Evolutionary conservation across 1,140 invertebrate species (phyloP), one percentile per base, ranked within the genome.

Genomic region (Protaetia brevitarsis): DNA sequence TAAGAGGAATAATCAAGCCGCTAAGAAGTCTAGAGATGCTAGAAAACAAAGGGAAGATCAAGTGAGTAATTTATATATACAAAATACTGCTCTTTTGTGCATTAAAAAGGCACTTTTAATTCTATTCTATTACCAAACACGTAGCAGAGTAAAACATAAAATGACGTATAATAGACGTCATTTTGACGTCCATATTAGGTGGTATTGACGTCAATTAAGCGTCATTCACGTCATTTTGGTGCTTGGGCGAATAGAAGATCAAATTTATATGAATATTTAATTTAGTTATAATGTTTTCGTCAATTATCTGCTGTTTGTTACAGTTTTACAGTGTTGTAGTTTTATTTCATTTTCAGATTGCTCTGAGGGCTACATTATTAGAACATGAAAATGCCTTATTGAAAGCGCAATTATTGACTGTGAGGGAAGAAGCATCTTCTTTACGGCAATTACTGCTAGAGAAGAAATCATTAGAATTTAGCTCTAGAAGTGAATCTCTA

Each of bases 1-100:
- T 68, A 87, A 89, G 76, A 82, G 92, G 1, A 96, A 96, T 79
- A 96, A 96, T 78, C 85, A 92, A 73, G 94, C 94, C 0, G 94
- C 94, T 0, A 96, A 96, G 79, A 94, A 94, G 74, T 94, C 92
- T 0, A 80, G 94, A 31, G 93, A 96, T 78, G 90, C 91, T 0
- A 82, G 93, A 28, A 89, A 93, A 76, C 85, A 91, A 41, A 82
- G 93, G 41, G 94, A 96, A 80, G 92, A 93, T 79, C 88, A 92
- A 78, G 90, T 93, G 74, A 79, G 77, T 66, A 27, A 61, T 60
- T 37, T n/a, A 26, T 11, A 11, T 11, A 3, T 37, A 13, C n/a
- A n/a, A n/a, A n/a, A n/a, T n/a, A n/a, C n/a, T n/a, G n/a, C n/a
- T n/a, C n/a, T n/a, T n/a, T n/a, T n/a, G n/a, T n/a, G n/a, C n/a